phyloP scores from a whole-genome alignment of 2,888 invertebrate genomes.

The Torymus auratus region DNA sequence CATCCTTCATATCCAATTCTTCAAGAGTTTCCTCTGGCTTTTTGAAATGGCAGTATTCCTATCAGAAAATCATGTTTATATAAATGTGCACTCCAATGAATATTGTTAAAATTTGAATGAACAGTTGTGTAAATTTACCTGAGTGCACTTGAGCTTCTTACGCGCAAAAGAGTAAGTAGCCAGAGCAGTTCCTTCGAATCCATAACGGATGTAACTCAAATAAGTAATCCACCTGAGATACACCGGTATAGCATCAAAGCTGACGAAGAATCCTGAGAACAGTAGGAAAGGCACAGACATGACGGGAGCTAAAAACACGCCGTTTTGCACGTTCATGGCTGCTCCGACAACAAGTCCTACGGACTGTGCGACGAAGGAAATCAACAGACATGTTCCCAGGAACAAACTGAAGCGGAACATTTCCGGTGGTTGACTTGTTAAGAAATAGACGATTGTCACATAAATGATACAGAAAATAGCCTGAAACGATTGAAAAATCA shows the following conservation, averaged over 20 bases:
- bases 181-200: conserved; percentile 95
- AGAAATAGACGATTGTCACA: conserved; percentile 94
- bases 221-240: conserved; percentile 98
- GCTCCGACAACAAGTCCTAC: conserved; percentile 97
- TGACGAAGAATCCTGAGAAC: conserved; percentile 98
- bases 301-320: conserved; percentile 96
- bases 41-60: conserved; percentile 92
- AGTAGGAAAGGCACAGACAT: conserved; percentile 97
- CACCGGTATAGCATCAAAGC: conserved; percentile 95
- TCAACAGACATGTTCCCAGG: conserved; percentile 89
- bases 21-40: conserved; percentile 88
- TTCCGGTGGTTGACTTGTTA: conserved; percentile 95
- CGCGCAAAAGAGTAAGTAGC: conserved; percentile 93
- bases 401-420: conserved; percentile 91
- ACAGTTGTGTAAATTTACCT: conserved; percentile 74
- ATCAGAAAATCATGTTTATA: conserved; percentile 63
- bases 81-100: too few species aligned
- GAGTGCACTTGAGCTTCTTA: conserved; percentile 87
- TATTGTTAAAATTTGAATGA: too few species aligned
- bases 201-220: conserved; percentile 95
- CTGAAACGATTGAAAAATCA: conserved; percentile 78
- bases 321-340: conserved; percentile 96
- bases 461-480: conserved; percentile 95
- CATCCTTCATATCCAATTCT: conserved; percentile 90
- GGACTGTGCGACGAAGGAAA: conserved; percentile 96